Conservation (phyloP, 2,113 vertebrate genomes). For the Gobiocypris rarus region DNA sequence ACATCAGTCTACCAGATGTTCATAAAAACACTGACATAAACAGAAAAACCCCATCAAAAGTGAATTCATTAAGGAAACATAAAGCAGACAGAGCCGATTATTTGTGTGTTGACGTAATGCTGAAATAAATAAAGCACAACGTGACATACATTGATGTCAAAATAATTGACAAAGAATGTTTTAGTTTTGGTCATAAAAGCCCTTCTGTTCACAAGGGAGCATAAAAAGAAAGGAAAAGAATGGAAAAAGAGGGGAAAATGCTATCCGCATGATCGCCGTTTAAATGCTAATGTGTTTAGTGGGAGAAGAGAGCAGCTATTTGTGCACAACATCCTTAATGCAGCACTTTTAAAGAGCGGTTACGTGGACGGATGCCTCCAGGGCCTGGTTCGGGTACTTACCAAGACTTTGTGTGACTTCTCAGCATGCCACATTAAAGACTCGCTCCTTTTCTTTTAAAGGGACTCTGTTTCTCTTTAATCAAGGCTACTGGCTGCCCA, state of each 20-base stretch:
- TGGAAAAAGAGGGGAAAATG: constrained; percentile 9
- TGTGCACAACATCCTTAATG: constrained; percentile 26
- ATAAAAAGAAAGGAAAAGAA: constrained; percentile 29
- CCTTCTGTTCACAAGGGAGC: constrained; percentile 7
- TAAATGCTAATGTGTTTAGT: constrained; percentile 36
- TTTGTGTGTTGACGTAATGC: constrained; percentile 1
- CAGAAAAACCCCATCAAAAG: background rate
- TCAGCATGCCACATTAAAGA: constrained; percentile 25
- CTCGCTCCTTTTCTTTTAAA: background rate
- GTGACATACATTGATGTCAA: constrained; percentile 17
- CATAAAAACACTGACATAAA: constrained; percentile 20
- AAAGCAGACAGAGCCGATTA: constrained; percentile 3
- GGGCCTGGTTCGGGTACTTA: background rate
- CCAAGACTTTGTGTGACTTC: constrained; percentile 12
- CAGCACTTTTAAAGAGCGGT: constrained; percentile 16
- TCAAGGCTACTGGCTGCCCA: background rate
- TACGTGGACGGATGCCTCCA: constrained; percentile 21
- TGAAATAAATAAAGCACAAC: constrained; percentile 19
- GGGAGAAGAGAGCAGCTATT: background rate
- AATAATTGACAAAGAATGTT: constrained; percentile 35
- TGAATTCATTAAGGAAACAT: constrained; percentile 1
- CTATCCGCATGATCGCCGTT: constrained; percentile 1
- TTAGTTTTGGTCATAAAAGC: constrained; percentile 22
- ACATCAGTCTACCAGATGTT: constrained; percentile 29
- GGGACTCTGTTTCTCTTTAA: constrained; percentile 9